A percentile compares a stretch with the other conserved stretches of the same genome.
phyloP scores from a whole-genome alignment of 1,140 invertebrate species.

The Drosophila mojavensis region DNA sequence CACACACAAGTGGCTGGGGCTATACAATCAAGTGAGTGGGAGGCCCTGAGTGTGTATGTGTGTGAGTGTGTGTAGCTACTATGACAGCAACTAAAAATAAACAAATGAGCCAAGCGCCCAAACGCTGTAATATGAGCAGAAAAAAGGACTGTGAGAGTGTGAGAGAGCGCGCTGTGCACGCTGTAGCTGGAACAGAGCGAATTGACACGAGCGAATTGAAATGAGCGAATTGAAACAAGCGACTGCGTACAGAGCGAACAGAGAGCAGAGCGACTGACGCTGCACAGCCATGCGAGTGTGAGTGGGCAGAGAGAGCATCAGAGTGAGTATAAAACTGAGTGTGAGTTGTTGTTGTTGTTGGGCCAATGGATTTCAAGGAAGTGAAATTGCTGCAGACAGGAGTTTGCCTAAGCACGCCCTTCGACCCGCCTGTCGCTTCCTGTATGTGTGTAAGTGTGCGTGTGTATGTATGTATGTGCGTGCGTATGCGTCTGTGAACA shows the following conservation, averaged over 20 bases:
- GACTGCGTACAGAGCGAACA: constrained; percentile 13
- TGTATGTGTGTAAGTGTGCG: constrained; percentile 13
- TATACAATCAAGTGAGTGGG: background rate
- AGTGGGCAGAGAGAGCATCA: background rate
- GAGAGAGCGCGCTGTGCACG: background rate
- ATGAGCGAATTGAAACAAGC: constrained; percentile 5
- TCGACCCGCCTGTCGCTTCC: constrained; percentile 62
- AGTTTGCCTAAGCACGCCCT: constrained; percentile 41
- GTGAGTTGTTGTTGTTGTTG: constrained; percentile 36
- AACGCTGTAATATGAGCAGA: constrained; percentile 7
- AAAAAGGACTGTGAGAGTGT: constrained; percentile 1
- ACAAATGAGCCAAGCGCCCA: constrained; percentile 72
- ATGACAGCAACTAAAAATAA: constrained; percentile 80
- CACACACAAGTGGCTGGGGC: constrained; percentile 29
- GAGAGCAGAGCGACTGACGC: background rate
- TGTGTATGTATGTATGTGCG: constrained; percentile 15
- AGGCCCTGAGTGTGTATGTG: background rate
- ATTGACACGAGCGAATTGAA: background rate
- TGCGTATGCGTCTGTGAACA: constrained; percentile 26
- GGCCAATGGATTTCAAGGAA: constrained; percentile 75
- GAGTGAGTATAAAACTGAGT: constrained; percentile 14
- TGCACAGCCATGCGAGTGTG: constrained; percentile 6
- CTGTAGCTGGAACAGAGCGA: constrained; percentile 6
- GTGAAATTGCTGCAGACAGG: constrained; percentile 80
- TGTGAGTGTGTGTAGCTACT: constrained; percentile 31